Base-by-base conservation (phyloP, 2,113 vertebrate genomes). In the Riparia riparia region DNA sequence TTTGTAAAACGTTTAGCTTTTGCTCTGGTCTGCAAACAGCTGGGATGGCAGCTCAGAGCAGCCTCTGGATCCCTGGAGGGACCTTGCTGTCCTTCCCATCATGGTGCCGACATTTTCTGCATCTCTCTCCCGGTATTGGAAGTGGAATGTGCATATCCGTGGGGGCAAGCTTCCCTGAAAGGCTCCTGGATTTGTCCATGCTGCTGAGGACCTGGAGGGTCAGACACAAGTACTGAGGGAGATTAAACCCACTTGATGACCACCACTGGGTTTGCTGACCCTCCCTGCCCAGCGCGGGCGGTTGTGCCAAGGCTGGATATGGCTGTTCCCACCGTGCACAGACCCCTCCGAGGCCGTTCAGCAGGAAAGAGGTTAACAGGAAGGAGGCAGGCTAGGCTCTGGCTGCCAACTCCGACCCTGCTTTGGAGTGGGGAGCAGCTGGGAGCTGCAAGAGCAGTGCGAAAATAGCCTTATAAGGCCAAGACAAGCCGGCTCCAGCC, bases 401-500 rank as follows among this genome's bases (percentile, higher is more conserved):
- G 85, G 79, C 79, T 93, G 89, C 92, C 72, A 93, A 41, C 85
- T 92, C 82, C 57, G 93, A 90, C 91, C 93, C 77, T 41, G 89
- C 92, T 92, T 77, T 81, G 94, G 89, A 96, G 86, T 95, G 89
- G 92, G 93, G 87, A 91, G 92, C 95, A 89, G 91, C 95, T 86
- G 78, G 92, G 95, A 89, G 89, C 91, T 86, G 63, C 79, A 90
- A 53, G 72, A 91, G 60, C 83, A 4, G 47, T 14, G 29, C 10
- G 3, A 90, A 91, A 95, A 96, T 96, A 72, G 87, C 97, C 96
- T 93, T 95, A 97, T 95, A 96, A 97, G 96, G 96, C 94, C 91
- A 93, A 79, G 86, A 86, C 3, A 9, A 89, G 93, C 76, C 49
- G 1, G 90, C 80, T 96, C 49, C 86, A 94, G 82, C 78, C 91